These are phyloP conservation scores for Drosophila pachea DNA, from an alignment of 1,140 invertebrate species.

Conservation along the genomic window DNA sequence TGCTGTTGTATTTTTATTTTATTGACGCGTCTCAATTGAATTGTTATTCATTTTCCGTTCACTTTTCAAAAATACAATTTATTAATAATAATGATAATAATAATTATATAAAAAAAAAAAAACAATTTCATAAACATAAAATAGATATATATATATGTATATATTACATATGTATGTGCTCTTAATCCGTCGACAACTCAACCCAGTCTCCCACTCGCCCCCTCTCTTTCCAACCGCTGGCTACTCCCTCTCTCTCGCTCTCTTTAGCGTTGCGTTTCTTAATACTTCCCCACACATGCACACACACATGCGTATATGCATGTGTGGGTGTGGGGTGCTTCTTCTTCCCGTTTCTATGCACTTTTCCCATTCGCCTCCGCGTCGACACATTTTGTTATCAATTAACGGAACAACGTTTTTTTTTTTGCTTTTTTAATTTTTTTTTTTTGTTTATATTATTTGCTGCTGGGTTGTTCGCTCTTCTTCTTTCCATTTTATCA, in stretches of 20 bases:
- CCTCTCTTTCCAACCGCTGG: slow-evolving; percentile 13
- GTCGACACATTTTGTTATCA: too few relatives aligned
- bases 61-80: slow-evolving; percentile 71
- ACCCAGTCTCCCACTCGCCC: slow-evolving; percentile 13
- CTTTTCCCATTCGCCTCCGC: too few relatives aligned
- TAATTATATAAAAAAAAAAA: slow-evolving; percentile 55
- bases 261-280: background rate
- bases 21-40: slow-evolving; percentile 72
- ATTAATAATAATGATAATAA: slow-evolving; percentile 63
- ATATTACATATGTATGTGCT: slow-evolving; percentile 65
- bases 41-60: slow-evolving; percentile 60
- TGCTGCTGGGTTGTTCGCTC: slow-evolving; percentile 38
- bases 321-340: too few relatives aligned
- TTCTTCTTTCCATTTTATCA: slow-evolving; percentile 5
- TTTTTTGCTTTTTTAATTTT: too few relatives aligned
- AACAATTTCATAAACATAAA: slow-evolving; percentile 71
- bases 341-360: too few relatives aligned
- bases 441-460: slow-evolving; percentile 37
- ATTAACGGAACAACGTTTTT: too few relatives aligned
- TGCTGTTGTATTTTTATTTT: slow-evolving; percentile 57
- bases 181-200: slow-evolving; percentile 21
- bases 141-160: slow-evolving; percentile 13
- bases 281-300: too few relatives aligned
- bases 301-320: too few relatives aligned
- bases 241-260: background rate